Conservation (phyloP, 2,113 vertebrate genomes). For the Neofelis nebulosa region DNA sequence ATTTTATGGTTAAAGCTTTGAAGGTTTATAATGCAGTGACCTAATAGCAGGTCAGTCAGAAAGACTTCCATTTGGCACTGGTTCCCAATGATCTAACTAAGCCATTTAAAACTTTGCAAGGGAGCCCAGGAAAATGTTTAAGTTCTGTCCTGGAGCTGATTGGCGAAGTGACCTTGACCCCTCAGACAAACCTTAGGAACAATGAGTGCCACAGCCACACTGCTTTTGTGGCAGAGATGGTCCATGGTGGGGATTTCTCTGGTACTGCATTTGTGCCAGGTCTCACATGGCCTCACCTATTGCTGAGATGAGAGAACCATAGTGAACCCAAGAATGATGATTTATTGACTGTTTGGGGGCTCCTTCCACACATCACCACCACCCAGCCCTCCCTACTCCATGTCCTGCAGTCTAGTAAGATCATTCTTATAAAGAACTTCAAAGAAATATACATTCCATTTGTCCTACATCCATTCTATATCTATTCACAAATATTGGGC, state of each 20-base stretch:
- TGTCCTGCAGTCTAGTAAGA: no score
- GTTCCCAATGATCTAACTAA: constrained; percentile 62
- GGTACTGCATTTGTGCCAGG: background rate
- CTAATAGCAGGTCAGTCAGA: constrained; percentile 60
- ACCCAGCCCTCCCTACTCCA: background rate
- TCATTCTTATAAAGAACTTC: background rate
- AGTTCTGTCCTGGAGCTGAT: background rate
- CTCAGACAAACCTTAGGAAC: background rate
- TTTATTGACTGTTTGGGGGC: background rate
- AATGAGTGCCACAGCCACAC: background rate
- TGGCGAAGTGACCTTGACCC: background rate
- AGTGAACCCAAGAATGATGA: background rate
- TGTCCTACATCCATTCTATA: background rate
- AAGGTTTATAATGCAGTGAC: constrained; percentile 64
- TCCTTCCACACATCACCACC: background rate
- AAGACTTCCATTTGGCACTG: constrained; percentile 64
- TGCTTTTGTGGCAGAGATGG: background rate
- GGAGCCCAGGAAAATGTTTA: background rate
- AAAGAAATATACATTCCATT: background rate
- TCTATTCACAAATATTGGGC: background rate
- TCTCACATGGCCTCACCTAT: background rate
- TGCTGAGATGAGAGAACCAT: background rate
- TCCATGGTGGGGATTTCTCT: background rate
- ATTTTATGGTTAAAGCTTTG: constrained; percentile 60
- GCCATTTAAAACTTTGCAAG: constrained; percentile 52